Conservation (phyloP, 2,888 invertebrate genomes). For the Myathropa florea region DNA sequence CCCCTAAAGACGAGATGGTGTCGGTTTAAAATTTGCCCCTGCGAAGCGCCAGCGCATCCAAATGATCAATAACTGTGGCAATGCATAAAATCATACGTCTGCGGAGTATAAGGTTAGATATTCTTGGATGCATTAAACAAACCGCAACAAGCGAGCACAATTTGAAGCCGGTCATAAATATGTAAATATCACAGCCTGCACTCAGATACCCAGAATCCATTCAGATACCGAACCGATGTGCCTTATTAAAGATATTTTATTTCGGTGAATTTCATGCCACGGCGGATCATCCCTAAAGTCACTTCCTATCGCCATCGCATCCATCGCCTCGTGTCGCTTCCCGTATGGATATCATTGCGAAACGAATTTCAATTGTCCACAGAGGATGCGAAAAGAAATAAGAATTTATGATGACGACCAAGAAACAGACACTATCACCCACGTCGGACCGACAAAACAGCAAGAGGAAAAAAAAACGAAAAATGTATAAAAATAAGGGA, state of each 20-base stretch:
- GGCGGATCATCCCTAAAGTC: constrained; percentile 51
- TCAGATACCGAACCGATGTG: background rate
- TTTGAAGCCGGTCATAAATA: constrained; percentile 26
- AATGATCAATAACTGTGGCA: too few relatives aligned
- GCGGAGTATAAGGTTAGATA: too few relatives aligned
- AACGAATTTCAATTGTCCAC: constrained; percentile 51
- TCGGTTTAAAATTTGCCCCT: too few relatives aligned
- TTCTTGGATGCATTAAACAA: too few relatives aligned
- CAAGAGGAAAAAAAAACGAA: constrained; percentile 1
- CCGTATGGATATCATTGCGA: background rate
- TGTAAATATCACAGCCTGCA: constrained; percentile 14
- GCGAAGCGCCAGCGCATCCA: too few relatives aligned
- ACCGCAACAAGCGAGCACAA: background rate
- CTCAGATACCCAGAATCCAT: background rate
- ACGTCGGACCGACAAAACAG: background rate
- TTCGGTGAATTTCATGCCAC: constrained; percentile 43
- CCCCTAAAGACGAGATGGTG: too few relatives aligned
- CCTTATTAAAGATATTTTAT: constrained; percentile 39
- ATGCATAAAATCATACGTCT: too few relatives aligned
- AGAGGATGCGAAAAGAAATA: constrained; percentile 47
- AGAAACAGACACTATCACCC: background rate
- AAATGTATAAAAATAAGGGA: constrained; percentile 14
- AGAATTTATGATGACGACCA: constrained; percentile 25
- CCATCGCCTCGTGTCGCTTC: background rate
- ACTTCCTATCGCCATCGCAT: background rate